Base-by-base conservation (phyloP, 2,797 vertebrate genomes). In the Sebastiscus albofasciatus region DNA sequence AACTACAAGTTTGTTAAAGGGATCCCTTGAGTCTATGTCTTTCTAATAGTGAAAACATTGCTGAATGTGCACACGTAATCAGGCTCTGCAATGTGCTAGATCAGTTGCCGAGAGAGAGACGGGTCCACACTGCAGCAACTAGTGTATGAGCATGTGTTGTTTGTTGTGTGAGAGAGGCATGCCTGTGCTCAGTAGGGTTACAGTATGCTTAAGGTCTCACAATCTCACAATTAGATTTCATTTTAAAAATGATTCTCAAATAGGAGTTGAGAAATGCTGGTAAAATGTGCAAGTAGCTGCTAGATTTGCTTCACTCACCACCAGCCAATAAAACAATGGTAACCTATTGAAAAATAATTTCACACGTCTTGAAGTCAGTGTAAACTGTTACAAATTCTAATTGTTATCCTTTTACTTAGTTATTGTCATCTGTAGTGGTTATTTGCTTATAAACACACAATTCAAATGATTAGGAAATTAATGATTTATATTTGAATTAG, bases 31-130 rank as follows among this genome's bases (percentile, higher is more conserved):
- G 20, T n/a, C 0, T 46, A 0, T 7, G 42, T 39, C 4, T 69
- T 56, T 34, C 6, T 74, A 5, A 39, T 9, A n/a, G 9, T 49
- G 24, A 59, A 34, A 29, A 24, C 2, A 8, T 29, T 61, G 39
- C 67, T 13, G 3, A 14, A 31, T 67, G 2, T 67, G 8, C 22
- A 33, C 20, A 33, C 8, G 54, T 29, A 4, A 29, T 61, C 46
- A 62, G 46, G 22, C 67, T 54, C 55, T 74, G 77, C 78, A 74
- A n/a, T 69, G n/a, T 72, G 27, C 62, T 33, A 1, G 39, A 1
- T 7, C 46, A 55, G 66, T 79, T 87, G 67, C 79, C 42, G 76
- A 0, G 16, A 18, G 36, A 18, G 71, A 73, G 78, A 87, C 80
- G 11, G 22, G 39, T 52, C 29, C 64, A 83, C 72, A 67, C 75